Percentiles rank a stretch among this genome's conserved stretches.
These are phyloP conservation scores for Limenitis camilla DNA, from an alignment of 2,888 invertebrate genomes.

Conservation along the genomic window DNA sequence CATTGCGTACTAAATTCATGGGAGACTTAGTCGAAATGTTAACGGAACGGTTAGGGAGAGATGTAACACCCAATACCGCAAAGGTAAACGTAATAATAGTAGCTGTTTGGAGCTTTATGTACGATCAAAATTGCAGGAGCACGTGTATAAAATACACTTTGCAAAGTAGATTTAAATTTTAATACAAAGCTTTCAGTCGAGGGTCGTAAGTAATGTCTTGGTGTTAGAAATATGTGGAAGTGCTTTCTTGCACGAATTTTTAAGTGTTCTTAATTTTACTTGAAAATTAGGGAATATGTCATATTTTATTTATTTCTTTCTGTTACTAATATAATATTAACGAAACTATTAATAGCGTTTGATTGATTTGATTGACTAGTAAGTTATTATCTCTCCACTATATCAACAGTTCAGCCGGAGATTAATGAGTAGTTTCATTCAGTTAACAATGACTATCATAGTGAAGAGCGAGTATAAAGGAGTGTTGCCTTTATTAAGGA, in stretches of 20 bases:
- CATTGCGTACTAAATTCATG: constrained; percentile 64
- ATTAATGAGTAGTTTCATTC: too few species aligned
- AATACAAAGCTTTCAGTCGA: constrained; percentile 72
- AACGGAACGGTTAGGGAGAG: constrained; percentile 53
- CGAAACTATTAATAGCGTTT: too few species aligned
- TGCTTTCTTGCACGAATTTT: constrained; percentile 26
- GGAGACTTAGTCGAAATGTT: constrained; percentile 59
- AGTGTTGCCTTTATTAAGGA: too few species aligned
- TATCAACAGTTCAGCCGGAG: too few species aligned
- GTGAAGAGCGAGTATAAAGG: too few species aligned
- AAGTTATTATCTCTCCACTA: too few species aligned
- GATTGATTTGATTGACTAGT: too few species aligned
- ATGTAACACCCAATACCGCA: constrained; percentile 69
- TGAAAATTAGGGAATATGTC: not conserved
- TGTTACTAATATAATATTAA: too few species aligned
- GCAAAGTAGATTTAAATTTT: constrained; percentile 76
- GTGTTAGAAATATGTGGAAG: constrained; percentile 62
- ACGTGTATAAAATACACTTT: constrained; percentile 75
- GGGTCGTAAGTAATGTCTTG: constrained; percentile 69
- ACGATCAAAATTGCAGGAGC: constrained; percentile 73
- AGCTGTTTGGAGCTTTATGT: constrained; percentile 70
- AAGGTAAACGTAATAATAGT: constrained; percentile 68
- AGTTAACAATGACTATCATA: too few species aligned
- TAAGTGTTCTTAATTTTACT: constrained; percentile 6
- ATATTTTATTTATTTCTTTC: not conserved